Conservation (phyloP, 2,113 vertebrate species). For the Syngnathus scovelli region DNA sequence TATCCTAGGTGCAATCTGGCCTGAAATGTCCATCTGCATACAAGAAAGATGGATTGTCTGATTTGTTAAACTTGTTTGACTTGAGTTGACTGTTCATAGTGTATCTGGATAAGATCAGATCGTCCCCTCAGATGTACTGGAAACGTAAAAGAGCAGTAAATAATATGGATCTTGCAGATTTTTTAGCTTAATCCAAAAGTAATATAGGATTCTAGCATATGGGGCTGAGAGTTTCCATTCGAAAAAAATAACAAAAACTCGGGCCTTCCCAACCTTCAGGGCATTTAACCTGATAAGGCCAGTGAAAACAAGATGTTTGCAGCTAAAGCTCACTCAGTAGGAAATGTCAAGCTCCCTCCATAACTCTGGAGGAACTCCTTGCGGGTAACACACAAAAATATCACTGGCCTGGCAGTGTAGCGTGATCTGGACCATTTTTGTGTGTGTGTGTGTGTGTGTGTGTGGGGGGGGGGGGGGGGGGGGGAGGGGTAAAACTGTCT, state of each 20-base stretch:
- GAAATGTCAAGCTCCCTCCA: slow-evolving; percentile 63
- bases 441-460: too few species aligned
- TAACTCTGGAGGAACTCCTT: slow-evolving; percentile 48
- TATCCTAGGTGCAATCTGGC: slow-evolving; percentile 46
- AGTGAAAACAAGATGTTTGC: slow-evolving; percentile 43
- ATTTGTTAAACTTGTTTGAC: slow-evolving; percentile 46
- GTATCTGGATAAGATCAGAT: slow-evolving; percentile 61
- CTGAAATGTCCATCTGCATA: slow-evolving; percentile 53
- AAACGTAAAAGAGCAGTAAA: not conserved
- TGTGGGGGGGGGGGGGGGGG: too few species aligned
- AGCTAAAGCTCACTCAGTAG: slow-evolving; percentile 38
- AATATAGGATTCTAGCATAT: not conserved
- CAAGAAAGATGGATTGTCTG: slow-evolving; percentile 26
- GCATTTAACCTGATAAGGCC: slow-evolving; percentile 46
- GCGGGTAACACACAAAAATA: slow-evolving; percentile 57
- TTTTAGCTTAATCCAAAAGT: slow-evolving; percentile 12
- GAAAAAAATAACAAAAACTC: not conserved
- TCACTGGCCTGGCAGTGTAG: slow-evolving; percentile 46
- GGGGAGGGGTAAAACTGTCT: not conserved
- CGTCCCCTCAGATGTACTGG: slow-evolving; percentile 4
- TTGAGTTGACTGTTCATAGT: slow-evolving; percentile 36
- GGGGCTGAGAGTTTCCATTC: not conserved
- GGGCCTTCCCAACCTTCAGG: not conserved
- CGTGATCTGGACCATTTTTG: slow-evolving; percentile 35
- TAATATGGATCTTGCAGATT: slow-evolving; percentile 8